Conservation (phyloP, 2,888 invertebrate species). For the Subacronicta megacephala region DNA sequence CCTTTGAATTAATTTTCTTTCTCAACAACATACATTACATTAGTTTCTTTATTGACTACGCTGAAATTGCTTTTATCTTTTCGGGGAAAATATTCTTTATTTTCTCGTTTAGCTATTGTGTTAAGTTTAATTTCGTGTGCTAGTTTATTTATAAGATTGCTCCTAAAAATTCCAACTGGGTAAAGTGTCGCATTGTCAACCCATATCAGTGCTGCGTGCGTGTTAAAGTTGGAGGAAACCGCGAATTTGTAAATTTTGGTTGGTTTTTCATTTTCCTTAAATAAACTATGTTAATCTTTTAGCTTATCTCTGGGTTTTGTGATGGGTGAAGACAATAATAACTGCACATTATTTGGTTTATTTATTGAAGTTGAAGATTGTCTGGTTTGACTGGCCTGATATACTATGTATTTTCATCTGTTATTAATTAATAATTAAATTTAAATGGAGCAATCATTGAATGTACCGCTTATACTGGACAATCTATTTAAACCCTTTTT, state of each 20-base stretch:
- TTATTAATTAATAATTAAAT: too few species aligned
- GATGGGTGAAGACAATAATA: too few species aligned
- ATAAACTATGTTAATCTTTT: too few species aligned
- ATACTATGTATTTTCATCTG: too few species aligned
- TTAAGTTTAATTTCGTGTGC: slow-evolving; percentile 52
- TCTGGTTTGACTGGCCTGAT: too few species aligned
- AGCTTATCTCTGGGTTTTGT: too few species aligned
- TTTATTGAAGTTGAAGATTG: too few species aligned
- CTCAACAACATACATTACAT: background rate
- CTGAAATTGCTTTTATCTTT: slow-evolving; percentile 24
- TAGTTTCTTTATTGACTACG: slow-evolving; percentile 16
- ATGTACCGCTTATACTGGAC: too few species aligned
- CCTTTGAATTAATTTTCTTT: slow-evolving; percentile 12
- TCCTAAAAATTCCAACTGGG: slow-evolving; percentile 49
- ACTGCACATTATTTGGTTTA: too few species aligned
- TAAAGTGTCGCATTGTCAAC: slow-evolving; percentile 57
- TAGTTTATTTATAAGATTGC: slow-evolving; percentile 53
- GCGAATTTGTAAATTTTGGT: slow-evolving; percentile 16
- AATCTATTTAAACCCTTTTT: too few species aligned
- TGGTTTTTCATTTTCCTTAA: background rate
- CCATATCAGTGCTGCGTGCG: slow-evolving; percentile 52
- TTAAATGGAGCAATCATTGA: too few species aligned
- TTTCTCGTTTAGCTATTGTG: slow-evolving; percentile 26
- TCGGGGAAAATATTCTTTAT: slow-evolving; percentile 7
- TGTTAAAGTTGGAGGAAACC: slow-evolving; percentile 28